Conservation (phyloP, 2,888 invertebrate genomes). For the Aspidiotus rigidus region DNA sequence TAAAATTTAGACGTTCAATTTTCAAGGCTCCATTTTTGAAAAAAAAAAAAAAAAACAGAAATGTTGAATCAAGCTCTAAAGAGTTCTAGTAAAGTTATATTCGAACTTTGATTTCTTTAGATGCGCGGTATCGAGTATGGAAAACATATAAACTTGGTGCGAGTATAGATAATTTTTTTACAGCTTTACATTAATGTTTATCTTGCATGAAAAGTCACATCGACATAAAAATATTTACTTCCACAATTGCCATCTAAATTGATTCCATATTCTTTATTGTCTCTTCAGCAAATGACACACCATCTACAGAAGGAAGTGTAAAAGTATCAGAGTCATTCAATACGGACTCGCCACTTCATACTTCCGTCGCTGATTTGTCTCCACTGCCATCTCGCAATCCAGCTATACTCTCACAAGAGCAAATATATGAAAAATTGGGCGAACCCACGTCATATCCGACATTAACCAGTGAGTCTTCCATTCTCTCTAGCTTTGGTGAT, state of each 20-base stretch:
- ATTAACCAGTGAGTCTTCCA: constrained; percentile 3
- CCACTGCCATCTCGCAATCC: constrained; percentile 26
- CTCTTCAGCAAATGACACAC: constrained; percentile 35
- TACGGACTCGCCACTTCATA: constrained; percentile 11
- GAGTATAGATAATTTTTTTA: too few species aligned
- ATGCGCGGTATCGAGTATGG: too few species aligned
- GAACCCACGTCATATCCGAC: constrained; percentile 15
- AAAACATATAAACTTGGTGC: too few species aligned
- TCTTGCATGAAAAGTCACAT: too few species aligned
- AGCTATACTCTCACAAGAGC: constrained; percentile 25
- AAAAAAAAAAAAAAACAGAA: too few species aligned
- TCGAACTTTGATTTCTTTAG: too few species aligned
- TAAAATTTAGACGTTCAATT: too few species aligned
- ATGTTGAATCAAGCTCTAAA: too few species aligned
- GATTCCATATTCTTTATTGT: not conserved
- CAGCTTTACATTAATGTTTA: too few species aligned
- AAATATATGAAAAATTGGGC: constrained; percentile 37
- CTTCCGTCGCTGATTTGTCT: not conserved
- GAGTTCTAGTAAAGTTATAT: too few species aligned
- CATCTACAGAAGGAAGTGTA: constrained; percentile 37
- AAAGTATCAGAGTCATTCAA: constrained; percentile 32
- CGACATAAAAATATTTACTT: not conserved
- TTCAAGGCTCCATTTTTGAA: too few species aligned
- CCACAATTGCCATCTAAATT: not conserved
- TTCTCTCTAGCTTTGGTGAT: not conserved